Percentiles rank a stretch among this genome's conserved stretches.
Evolutionary conservation across 2,888 invertebrate species (phyloP).

Genomic region (Pycnomerus fuliginosus): DNA sequence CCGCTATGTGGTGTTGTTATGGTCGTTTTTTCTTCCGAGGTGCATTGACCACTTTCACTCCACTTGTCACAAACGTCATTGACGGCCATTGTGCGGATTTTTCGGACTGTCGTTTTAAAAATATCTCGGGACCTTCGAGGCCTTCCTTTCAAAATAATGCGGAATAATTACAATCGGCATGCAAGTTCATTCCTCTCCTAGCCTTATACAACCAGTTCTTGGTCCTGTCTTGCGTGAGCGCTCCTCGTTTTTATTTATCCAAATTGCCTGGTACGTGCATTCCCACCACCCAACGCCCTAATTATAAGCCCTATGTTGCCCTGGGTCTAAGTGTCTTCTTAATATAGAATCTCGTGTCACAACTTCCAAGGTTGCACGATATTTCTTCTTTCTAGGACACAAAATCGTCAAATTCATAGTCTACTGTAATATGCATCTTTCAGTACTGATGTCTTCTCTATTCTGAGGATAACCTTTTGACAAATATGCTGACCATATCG

Average conservation of each 20-base stretch:
- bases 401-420: too few relatives aligned
- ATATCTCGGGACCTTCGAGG: slow-evolving; percentile 17
- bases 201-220: slow-evolving; percentile 26
- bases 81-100: not conserved
- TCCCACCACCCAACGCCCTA: too few relatives aligned
- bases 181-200: slow-evolving; percentile 26
- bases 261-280: too few relatives aligned
- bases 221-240: slow-evolving; percentile 28
- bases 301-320: too few relatives aligned
- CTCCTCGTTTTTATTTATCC: slow-evolving; percentile 9
- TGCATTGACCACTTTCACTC: slow-evolving; percentile 27
- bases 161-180: slow-evolving; percentile 24
- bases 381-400: too few relatives aligned
- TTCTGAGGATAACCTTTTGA: too few relatives aligned
- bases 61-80: slow-evolving; percentile 5
- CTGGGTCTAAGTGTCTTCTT: too few relatives aligned
- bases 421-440: too few relatives aligned
- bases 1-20: slow-evolving; percentile 14
- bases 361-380: too few relatives aligned
- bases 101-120: slow-evolving; percentile 11
- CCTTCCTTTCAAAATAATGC: slow-evolving; percentile 21
- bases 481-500: too few relatives aligned
- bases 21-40: slow-evolving; percentile 8
- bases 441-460: too few relatives aligned
- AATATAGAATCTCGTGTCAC: too few relatives aligned